Evolutionary conservation across 2,888 invertebrate genomes (phyloP), one percentile per base, ranked within the genome.

Genomic region (Diarsia brunnea): DNA sequence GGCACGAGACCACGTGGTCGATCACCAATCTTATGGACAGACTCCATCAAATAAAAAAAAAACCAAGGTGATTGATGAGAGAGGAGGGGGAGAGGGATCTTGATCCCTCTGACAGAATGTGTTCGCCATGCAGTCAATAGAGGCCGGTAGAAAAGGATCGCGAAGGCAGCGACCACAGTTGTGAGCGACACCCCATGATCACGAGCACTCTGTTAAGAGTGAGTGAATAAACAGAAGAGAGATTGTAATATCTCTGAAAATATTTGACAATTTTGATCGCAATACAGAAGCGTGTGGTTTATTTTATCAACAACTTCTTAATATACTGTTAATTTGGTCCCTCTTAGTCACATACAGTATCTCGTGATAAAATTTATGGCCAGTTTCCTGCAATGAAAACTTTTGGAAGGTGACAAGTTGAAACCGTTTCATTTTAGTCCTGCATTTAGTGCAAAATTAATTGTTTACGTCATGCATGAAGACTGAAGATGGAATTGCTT

Each of bases 291-390:
- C 21, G 45, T 2, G 2, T 31, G 3, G 8, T 12, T n/a, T n/a
- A 78, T 49, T 60, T 12, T 7, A 43, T 49, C 21, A 60, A 45
- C 5, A 19, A 12, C 11, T 45, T n/a, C 14, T 27, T 53, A 45
- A 70, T 53, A 27, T 0, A 31, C 10, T 8, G 11, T 51, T 43
- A 21, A 21, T 70, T 71, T 38, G 43, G 2, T 31, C 2, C 31
- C 14, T 60, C 60, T 31, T 51, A 76, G 21, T 64, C 27, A 55
- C 27, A 14, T 16, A 19, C 14, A 38, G n/a, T 65, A 14, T 47
- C 14, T 65, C 49, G 31, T 66, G 55, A 19, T 21, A 61, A 43
- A 31, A 81, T 76, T 81, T 55, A 82, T 82, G 55, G 38, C 24
- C 67, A 68, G 79, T 70, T 70, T 80, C 51, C 77, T 70, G 63